Evolutionary conservation across 2,888 invertebrate genomes (phyloP), one percentile per base, ranked within the genome.

Genomic region (Rhagonycha lutea): DNA sequence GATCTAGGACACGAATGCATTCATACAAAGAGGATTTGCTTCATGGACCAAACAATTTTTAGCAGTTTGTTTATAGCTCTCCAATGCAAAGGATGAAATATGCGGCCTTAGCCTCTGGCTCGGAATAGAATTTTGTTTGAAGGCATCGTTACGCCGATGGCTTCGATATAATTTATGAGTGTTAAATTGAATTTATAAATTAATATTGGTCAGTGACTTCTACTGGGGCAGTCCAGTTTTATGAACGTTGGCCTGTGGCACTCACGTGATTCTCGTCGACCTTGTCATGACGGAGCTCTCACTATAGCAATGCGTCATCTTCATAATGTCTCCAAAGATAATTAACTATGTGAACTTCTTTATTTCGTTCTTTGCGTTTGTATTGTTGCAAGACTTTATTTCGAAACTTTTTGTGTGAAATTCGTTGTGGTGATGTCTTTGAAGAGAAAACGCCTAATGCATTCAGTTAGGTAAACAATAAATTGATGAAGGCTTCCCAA

Each of bases 161-260:
- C 47, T n/a, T 47, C 69, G 23, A 24, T 24, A 24, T 14, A 47
- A 69, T 69, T 69, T 47, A 23, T 23, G 60, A 61, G 2, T 68
- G 32, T 32, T 29, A 68, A 29, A 28, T 29, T 29, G 32, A 68
- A 29, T 14, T 28, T 68, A 68, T 68, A 68, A 68, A 28, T 29
- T 70, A 71, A 78, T 78, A 70, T 78, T 78, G 78, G 75, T 78
- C 78, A 78, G 78, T 78, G 78, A 78, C 78, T 76, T 67, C 47
- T 68, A 32, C 70, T 70, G 67, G 73, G 73, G 65, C 69, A 67
- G 65, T 74, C 74, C 74, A 74, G 74, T 74, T 74, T 28, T 65
- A 32, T 72, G 72, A 61, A 32, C 68, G 70, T 73, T 73, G 63
- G 69, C 62, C 61, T 62, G 75, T 76, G 72, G 14, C 69, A 12